Evolutionary conservation across 2,888 invertebrate species (phyloP).

Genomic region (Odontocolon sp.): DNA sequence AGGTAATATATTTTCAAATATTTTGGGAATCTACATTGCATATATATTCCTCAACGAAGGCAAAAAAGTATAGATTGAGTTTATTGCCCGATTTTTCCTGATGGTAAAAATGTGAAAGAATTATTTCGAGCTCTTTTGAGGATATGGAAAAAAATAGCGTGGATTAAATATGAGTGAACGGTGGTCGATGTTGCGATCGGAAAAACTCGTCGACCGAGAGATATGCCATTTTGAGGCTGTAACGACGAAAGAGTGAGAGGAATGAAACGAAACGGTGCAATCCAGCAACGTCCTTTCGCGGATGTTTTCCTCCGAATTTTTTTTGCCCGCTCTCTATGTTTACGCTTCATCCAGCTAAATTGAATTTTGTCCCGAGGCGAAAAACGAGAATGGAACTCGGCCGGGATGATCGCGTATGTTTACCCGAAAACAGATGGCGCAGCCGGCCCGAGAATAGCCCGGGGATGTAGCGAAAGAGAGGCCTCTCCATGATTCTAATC

Average conservation of each 20-base stretch:
- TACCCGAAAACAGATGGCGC: slow-evolving; percentile 78
- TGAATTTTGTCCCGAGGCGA: slow-evolving; percentile 77
- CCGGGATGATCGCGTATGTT: slow-evolving; percentile 71
- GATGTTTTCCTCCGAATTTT: slow-evolving; percentile 68
- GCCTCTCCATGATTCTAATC: slow-evolving; percentile 71
- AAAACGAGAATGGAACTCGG: slow-evolving; percentile 72
- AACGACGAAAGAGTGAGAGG: slow-evolving; percentile 42
- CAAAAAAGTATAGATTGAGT: too few species aligned
- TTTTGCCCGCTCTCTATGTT: slow-evolving; percentile 65
- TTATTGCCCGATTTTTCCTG: too few species aligned
- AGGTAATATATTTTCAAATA: too few species aligned
- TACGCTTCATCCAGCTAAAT: slow-evolving; percentile 77
- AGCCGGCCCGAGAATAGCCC: slow-evolving; percentile 71
- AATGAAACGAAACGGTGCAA: slow-evolving; percentile 29
- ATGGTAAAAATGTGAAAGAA: background rate
- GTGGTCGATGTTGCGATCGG: slow-evolving; percentile 16
- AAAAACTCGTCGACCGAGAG: slow-evolving; percentile 31
- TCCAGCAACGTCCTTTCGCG: slow-evolving; percentile 53
- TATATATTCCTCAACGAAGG: too few species aligned
- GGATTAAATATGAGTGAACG: slow-evolving; percentile 41
- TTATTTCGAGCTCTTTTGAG: background rate
- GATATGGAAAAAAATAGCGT: background rate
- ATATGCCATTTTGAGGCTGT: slow-evolving; percentile 39
- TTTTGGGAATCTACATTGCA: too few species aligned
- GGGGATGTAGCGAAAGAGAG: slow-evolving; percentile 69